Evolutionary conservation across 2,888 invertebrate genomes (phyloP).

Genomic region (Adelphocoris suturalis): DNA sequence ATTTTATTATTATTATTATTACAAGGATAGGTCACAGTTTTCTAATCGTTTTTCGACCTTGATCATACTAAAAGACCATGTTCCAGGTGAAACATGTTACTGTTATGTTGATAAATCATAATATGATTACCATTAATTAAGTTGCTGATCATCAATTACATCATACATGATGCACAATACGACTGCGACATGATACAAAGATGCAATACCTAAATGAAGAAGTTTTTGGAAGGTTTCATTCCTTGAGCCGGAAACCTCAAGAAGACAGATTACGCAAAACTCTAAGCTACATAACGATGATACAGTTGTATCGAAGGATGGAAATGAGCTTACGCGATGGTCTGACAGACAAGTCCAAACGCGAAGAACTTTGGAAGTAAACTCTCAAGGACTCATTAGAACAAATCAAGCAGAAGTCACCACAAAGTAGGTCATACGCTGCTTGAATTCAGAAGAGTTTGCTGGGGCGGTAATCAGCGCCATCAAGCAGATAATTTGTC

Average conservation of each 20-base stretch:
- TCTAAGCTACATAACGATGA: not conserved
- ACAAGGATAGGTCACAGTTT: not conserved
- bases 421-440: not conserved
- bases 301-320: too few relatives aligned
- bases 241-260: not conserved
- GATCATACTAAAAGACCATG: not conserved
- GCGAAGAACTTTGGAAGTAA: too few relatives aligned
- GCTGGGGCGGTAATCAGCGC: not conserved
- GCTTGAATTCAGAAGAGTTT: not conserved
- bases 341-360: too few relatives aligned
- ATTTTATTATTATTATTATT: not conserved
- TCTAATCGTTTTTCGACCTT: not conserved
- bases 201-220: not conserved
- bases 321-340: too few relatives aligned
- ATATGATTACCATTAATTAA: too few relatives aligned
- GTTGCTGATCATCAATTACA: too few relatives aligned
- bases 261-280: not conserved
- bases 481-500: not conserved
- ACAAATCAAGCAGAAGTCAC: not conserved
- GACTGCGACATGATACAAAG: too few relatives aligned
- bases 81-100: too few relatives aligned
- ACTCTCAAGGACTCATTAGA: too few relatives aligned
- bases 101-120: too few relatives aligned
- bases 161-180: too few relatives aligned
- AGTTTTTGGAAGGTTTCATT: conserved; percentile 5